These are phyloP conservation scores for Drosophila bunnanda DNA, from an alignment of 2,888 invertebrate genomes.

Conservation along the genomic window DNA sequence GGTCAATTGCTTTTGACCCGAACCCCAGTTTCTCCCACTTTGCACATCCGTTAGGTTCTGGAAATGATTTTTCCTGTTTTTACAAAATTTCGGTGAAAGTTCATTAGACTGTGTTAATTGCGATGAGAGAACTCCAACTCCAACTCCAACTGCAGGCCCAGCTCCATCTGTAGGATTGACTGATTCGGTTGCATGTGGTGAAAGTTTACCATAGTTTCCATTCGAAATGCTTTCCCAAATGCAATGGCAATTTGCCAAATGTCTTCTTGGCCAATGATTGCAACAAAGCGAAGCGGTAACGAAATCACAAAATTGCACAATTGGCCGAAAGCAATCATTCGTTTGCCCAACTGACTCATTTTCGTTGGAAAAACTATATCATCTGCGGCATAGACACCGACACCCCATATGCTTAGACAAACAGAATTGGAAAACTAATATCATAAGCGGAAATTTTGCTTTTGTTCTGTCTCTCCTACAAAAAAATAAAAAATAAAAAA, in stretches of 20 bases:
- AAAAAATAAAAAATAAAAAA: constrained; percentile 3
- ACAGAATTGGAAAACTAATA: constrained; percentile 28
- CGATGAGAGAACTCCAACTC: constrained; percentile 22
- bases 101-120: constrained; percentile 58
- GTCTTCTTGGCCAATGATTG: constrained; percentile 76
- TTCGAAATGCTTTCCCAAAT: constrained; percentile 62
- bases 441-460: constrained; percentile 45
- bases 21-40: constrained; percentile 41
- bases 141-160: background rate
- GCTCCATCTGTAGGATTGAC: constrained; percentile 45
- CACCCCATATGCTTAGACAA: constrained; percentile 37
- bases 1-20: constrained; percentile 77
- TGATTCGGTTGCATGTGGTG: constrained; percentile 56
- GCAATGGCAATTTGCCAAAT: constrained; percentile 77
- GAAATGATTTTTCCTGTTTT: constrained; percentile 70
- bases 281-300: constrained; percentile 62
- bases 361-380: constrained; percentile 41
- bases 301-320: constrained; percentile 68
- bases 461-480: constrained; percentile 5
- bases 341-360: constrained; percentile 43
- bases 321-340: constrained; percentile 58
- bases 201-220: constrained; percentile 50
- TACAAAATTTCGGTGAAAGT: constrained; percentile 62
- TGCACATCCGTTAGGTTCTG: constrained; percentile 71
- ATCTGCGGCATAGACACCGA: constrained; percentile 4